Evolutionary conservation across 2,888 invertebrate genomes (phyloP), one percentile per base, ranked within the genome.

Genomic region (Clitarchus hookeri): DNA sequence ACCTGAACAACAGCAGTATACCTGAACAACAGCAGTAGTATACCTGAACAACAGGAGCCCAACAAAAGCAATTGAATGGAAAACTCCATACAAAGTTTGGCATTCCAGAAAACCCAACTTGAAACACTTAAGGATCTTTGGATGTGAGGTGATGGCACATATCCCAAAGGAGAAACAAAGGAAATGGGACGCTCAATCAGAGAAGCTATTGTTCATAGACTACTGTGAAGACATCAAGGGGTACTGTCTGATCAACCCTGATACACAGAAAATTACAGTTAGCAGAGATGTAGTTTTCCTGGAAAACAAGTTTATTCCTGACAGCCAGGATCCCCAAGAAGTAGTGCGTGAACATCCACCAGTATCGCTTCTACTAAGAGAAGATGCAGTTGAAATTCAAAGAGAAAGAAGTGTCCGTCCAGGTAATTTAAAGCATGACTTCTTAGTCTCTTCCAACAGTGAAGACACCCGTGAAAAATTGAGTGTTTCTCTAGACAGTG

Each of bases 1-100:
- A 80, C 80, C 27, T 80, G 23, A n/a, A n/a, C n/a, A n/a, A n/a
- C n/a, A n/a, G n/a, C n/a, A n/a, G n/a, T n/a, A n/a, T n/a, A n/a
- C n/a, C n/a, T n/a, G n/a, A n/a, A n/a, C n/a, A n/a, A n/a, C n/a
- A n/a, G n/a, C n/a, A n/a, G n/a, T n/a, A n/a, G n/a, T n/a, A n/a
- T n/a, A n/a, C n/a, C n/a, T n/a, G n/a, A 80, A 80, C 44, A 80
- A 80, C 27, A 80, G 26, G 44, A 80, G 80, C 25, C 1, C 80
- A 27, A 80, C 26, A 23, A 80, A 80, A 80, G 80, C 27, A 16
- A 27, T 27, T 23, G 2, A 26, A 80, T 25, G 16, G 9, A 36
- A 44, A 19, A 80, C 80, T 8, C 80, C 80, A 80, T 80, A 80
- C 23, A 26, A 80, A n/a, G 11, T 4, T 80, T 80, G 26, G 80